A percentile compares a stretch with the other conserved stretches of the same genome.
Conservation (phyloP, 2,888 invertebrate genomes). For the Lacanobia oleracea region DNA sequence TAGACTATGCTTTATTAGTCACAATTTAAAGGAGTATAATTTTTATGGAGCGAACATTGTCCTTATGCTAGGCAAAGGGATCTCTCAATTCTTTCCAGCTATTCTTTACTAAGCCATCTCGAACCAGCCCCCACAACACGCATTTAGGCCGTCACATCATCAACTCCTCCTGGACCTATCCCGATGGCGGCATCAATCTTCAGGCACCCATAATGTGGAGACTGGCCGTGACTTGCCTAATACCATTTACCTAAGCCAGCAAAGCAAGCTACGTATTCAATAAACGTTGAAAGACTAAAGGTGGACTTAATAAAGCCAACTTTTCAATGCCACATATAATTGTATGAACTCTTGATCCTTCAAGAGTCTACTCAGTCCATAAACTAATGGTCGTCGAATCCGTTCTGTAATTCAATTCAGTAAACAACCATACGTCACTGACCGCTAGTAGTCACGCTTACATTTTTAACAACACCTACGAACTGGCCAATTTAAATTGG, state of each 20-base stretch:
- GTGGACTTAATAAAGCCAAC: neutral
- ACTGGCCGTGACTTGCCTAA: neutral
- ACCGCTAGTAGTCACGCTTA: conserved; percentile 31
- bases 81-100: neutral
- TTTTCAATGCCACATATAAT: too few species aligned
- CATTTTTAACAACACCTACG: conserved; percentile 52
- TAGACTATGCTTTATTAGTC: neutral
- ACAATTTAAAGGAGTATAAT: neutral
- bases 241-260: too few species aligned
- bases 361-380: neutral
- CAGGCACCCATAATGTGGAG: too few species aligned
- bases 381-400: neutral
- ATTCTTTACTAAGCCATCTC: neutral
- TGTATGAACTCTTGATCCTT: neutral
- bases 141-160: neutral
- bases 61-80: neutral
- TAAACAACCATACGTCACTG: conserved; percentile 24
- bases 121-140: neutral
- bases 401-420: conserved; percentile 38
- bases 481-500: conserved; percentile 27
- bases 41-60: too few species aligned
- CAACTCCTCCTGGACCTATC: too few species aligned
- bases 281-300: too few species aligned
- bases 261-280: too few species aligned
- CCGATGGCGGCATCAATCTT: too few species aligned